A percentile compares a stretch with the other conserved stretches of the same genome.
Evolutionary conservation across 2,888 invertebrate genomes (phyloP).

Genomic region (Scaptomyza reducta): DNA sequence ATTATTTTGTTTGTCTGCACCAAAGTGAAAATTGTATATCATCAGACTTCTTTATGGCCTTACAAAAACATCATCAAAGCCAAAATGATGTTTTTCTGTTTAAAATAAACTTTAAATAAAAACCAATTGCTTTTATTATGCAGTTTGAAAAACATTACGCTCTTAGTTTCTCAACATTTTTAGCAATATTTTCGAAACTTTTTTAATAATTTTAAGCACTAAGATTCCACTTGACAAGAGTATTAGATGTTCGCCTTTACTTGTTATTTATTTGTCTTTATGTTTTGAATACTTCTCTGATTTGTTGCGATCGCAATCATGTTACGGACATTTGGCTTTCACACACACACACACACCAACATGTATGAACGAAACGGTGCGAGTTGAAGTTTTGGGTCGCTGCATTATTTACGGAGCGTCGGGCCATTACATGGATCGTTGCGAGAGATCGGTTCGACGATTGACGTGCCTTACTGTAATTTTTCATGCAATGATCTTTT

Average conservation of each 20-base stretch:
- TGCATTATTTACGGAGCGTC: conserved; percentile 60
- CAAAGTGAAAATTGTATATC: no score
- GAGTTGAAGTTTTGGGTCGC: conserved; percentile 34
- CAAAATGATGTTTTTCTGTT: no score
- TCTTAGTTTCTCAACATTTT: no score
- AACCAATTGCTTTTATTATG: no score
- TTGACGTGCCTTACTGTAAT: conserved; percentile 80
- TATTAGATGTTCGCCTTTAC: conserved; percentile 3
- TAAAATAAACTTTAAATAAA: no score
- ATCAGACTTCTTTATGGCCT: no score
- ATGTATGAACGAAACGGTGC: conserved; percentile 37
- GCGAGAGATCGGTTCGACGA: conserved; percentile 68
- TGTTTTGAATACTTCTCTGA: conserved; percentile 45
- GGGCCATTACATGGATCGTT: conserved; percentile 74
- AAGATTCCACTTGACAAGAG: neutral
- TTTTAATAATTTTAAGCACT: no score
- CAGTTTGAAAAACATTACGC: no score
- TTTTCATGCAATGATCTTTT: conserved; percentile 76
- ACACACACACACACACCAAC: neutral
- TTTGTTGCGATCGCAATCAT: conserved; percentile 77
- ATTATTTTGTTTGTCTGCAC: no score
- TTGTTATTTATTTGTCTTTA: conserved; percentile 3
- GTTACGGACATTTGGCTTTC: conserved; percentile 38
- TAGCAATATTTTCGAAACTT: no score
- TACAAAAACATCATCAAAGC: no score